These are phyloP conservation scores for Gavialis gangeticus DNA, from an alignment of 2,113 vertebrate genomes.

Conservation along the genomic window DNA sequence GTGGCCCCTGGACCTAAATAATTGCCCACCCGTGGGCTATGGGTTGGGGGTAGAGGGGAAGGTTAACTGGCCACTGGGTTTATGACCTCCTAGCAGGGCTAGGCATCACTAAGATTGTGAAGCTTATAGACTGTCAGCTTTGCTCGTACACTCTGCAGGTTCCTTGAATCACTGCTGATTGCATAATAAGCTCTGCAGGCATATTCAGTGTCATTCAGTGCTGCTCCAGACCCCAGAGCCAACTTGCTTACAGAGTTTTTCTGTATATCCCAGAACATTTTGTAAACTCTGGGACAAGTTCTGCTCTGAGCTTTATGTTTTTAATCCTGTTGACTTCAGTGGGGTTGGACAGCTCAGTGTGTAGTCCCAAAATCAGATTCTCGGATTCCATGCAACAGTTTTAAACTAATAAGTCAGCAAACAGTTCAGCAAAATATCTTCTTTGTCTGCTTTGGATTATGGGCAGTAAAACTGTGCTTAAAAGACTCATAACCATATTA, in stretches of 20 bases:
- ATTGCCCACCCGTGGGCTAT: too few relatives aligned
- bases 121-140: background rate
- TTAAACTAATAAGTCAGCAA: background rate
- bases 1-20: too few relatives aligned
- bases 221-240: background rate
- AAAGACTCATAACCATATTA: background rate
- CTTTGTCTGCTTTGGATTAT: background rate
- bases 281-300: background rate
- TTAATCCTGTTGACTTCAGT: background rate
- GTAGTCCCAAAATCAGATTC: background rate
- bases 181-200: background rate
- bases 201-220: fast-evolving
- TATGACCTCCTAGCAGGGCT: too few relatives aligned
- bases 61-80: too few relatives aligned
- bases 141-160: background rate
- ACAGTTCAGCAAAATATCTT: background rate
- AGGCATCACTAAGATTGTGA: background rate
- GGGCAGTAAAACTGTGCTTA: background rate
- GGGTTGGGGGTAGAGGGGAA: too few relatives aligned
- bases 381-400: background rate
- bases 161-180: background rate
- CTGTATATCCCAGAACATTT: background rate
- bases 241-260: background rate
- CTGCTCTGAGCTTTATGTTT: background rate
- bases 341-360: background rate